A percentile compares a stretch with the other conserved stretches of the same genome.
Conservation (phyloP, 2,888 invertebrate species). For the Drosophila pullipes region DNA sequence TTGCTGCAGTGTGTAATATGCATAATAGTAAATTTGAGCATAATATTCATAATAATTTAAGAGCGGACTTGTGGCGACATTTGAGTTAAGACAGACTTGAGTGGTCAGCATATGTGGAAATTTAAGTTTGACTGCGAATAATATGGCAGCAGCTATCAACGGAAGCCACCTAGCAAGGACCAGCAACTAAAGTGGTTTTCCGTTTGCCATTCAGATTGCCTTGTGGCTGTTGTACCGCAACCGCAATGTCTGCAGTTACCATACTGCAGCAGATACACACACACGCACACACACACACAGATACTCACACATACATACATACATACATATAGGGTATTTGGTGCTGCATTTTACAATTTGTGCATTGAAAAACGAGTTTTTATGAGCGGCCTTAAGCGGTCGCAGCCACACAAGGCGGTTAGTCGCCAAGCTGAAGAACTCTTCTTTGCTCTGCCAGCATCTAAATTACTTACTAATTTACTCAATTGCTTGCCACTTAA, state of each 20-base stretch:
- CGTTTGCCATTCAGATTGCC: constrained; percentile 33
- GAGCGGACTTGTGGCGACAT: background rate
- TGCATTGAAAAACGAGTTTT: constrained; percentile 28
- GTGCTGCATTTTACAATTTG: constrained; percentile 14
- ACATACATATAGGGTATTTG: constrained; percentile 6
- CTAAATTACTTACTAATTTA: background rate
- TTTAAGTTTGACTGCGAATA: background rate
- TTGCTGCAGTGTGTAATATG: background rate
- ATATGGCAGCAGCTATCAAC: background rate
- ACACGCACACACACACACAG: constrained; percentile 1
- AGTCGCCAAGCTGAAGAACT: background rate
- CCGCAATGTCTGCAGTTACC: constrained; percentile 62
- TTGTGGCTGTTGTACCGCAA: constrained; percentile 59
- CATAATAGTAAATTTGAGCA: background rate
- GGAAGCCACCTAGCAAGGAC: constrained; percentile 9
- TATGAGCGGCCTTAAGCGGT: background rate
- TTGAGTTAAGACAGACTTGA: background rate
- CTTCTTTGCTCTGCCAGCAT: background rate
- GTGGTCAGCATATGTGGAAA: background rate
- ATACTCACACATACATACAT: background rate
- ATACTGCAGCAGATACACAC: constrained; percentile 12
- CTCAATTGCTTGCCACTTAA: constrained; percentile 45
- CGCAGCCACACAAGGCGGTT: background rate
- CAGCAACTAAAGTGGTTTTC: constrained; percentile 27
- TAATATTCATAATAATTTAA: background rate